Conservation (phyloP, 1,140 invertebrate genomes). For the Papilio machaon region DNA sequence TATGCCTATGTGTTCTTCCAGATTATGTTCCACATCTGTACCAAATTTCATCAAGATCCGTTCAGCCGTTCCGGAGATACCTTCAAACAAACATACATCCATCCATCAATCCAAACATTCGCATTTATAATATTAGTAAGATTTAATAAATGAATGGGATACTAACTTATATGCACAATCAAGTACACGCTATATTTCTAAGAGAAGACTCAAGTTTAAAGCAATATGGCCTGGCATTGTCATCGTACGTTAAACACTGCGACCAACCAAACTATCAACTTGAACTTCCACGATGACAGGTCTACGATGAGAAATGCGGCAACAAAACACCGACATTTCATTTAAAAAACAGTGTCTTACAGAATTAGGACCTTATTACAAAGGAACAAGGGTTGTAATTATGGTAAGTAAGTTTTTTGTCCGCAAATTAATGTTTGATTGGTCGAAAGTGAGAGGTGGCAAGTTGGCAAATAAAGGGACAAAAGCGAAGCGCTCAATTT, state of each 20-base stretch:
- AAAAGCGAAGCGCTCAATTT: conserved; percentile 61
- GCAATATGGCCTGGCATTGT: neutral
- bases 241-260: neutral
- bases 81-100: no score
- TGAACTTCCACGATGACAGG: conserved; percentile 28
- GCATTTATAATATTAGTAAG: no score
- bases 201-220: neutral
- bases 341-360: neutral
- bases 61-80: no score
- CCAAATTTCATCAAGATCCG: no score
- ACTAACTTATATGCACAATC: neutral
- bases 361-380: conserved; percentile 11
- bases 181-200: neutral
- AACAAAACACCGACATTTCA: neutral
- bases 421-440: conserved; percentile 25
- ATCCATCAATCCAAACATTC: no score
- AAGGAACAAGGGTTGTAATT: conserved; percentile 32
- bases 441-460: conserved; percentile 47
- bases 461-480: conserved; percentile 47
- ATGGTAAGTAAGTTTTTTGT: neutral
- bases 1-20: no score
- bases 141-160: neutral
- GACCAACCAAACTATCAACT: conserved; percentile 24
- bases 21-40: no score
- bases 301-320: conserved; percentile 21